Evolutionary conservation across 2,113 vertebrate genomes (phyloP).

Genomic region (Mustela lutreola): DNA sequence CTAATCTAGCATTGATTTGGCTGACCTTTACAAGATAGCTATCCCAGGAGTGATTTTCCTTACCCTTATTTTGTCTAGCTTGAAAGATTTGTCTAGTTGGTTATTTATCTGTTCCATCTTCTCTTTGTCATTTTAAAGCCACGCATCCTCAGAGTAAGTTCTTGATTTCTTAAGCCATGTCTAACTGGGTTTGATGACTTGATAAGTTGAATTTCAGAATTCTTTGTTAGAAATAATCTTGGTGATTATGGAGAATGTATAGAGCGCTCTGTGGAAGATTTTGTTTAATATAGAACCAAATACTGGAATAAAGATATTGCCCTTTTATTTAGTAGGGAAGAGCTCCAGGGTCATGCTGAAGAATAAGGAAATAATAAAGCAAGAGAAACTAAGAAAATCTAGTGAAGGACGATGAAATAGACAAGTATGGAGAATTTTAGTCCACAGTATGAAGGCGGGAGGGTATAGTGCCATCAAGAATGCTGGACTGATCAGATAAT

Average conservation of each 20-base stretch:
- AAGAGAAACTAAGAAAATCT: background rate
- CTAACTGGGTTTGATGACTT: background rate
- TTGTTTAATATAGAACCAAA: background rate
- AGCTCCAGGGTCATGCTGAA: background rate
- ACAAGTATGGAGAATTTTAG: background rate
- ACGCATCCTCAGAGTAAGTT: background rate
- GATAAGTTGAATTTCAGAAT: background rate
- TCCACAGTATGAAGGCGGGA: background rate
- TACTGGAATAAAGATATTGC: background rate
- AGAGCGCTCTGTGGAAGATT: background rate
- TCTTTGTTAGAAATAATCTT: background rate
- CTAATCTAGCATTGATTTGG: background rate
- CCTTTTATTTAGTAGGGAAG: background rate
- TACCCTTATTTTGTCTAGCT: background rate
- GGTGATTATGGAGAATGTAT: background rate
- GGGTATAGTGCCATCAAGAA: background rate
- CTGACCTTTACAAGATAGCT: background rate
- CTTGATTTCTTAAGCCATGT: background rate
- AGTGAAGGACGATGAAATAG: background rate
- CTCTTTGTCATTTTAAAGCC: conserved; percentile 29
- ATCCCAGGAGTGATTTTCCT: background rate
- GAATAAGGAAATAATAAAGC: conserved; percentile 24
- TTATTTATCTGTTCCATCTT: background rate
- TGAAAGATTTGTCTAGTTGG: background rate
- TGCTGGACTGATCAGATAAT: background rate